A percentile compares a stretch with the other conserved stretches of the same genome.
These are phyloP conservation scores for Philhelius pedissequus DNA, from an alignment of 2,888 invertebrate genomes.

Conservation along the genomic window DNA sequence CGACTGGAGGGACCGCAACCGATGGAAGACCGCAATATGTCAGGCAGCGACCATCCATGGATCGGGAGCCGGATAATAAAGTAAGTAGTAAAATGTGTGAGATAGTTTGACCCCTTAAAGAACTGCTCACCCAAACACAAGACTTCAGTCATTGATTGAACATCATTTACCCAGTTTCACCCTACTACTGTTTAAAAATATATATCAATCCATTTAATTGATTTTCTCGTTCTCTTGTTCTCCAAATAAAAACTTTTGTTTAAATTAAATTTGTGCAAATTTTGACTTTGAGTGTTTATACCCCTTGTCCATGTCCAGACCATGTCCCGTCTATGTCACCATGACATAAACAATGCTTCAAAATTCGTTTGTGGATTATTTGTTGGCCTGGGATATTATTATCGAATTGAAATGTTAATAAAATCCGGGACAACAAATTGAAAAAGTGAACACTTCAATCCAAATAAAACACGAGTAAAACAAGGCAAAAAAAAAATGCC, in stretches of 20 bases:
- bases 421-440: not conserved
- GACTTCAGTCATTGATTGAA: no score
- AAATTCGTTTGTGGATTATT: conserved; percentile 10
- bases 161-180: no score
- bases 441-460: conserved; percentile 11
- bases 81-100: no score
- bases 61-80: no score
- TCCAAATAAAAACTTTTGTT: not conserved
- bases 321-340: not conserved
- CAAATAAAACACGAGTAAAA: not conserved
- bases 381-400: not conserved
- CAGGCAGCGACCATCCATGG: no score
- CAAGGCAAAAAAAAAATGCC: not conserved
- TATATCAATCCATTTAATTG: not conserved
- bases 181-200: not conserved
- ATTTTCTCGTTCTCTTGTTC: not conserved
- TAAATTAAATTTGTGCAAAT: conserved; percentile 7
- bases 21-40: no score
- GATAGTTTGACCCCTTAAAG: no score
- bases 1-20: no score
- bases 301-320: no score
- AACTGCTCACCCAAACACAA: no score
- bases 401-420: not conserved
- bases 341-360: not conserved
- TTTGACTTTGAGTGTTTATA: not conserved